phyloP scores from a whole-genome alignment of 2,797 vertebrate species.

The Poecile montanus region DNA sequence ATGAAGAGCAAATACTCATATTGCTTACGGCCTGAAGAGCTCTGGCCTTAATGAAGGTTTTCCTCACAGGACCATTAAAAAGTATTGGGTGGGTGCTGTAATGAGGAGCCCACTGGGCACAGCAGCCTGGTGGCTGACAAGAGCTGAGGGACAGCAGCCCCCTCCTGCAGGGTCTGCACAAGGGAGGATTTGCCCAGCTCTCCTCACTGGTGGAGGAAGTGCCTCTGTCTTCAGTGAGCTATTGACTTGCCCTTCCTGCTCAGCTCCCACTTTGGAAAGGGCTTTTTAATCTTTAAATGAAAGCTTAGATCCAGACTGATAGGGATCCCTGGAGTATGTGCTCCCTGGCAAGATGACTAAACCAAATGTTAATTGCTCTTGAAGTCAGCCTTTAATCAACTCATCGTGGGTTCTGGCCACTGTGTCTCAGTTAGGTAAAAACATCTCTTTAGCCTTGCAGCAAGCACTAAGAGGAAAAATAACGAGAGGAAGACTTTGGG shows the following conservation, averaged over 20 bases:
- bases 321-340: background rate
- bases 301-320: slow-evolving; percentile 28
- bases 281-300: slow-evolving; percentile 45
- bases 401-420: background rate
- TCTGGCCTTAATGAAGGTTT: background rate
- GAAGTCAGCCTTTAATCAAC: slow-evolving; percentile 55
- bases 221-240: background rate
- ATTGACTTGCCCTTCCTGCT: background rate
- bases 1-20: background rate
- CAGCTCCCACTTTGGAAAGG: background rate
- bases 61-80: background rate
- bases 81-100: background rate
- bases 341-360: slow-evolving; percentile 54
- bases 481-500: background rate
- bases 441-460: background rate
- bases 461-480: background rate
- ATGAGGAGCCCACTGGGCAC: background rate
- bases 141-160: background rate
- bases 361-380: slow-evolving; percentile 53
- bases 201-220: background rate
- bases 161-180: background rate
- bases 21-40: background rate
- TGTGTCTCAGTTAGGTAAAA: slow-evolving; percentile 4
- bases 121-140: background rate
- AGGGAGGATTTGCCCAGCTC: background rate